A percentile compares a stretch with the other conserved stretches of the same genome.
Conservation (phyloP, 2,113 vertebrate genomes). For the Mormoops blainvillei region DNA sequence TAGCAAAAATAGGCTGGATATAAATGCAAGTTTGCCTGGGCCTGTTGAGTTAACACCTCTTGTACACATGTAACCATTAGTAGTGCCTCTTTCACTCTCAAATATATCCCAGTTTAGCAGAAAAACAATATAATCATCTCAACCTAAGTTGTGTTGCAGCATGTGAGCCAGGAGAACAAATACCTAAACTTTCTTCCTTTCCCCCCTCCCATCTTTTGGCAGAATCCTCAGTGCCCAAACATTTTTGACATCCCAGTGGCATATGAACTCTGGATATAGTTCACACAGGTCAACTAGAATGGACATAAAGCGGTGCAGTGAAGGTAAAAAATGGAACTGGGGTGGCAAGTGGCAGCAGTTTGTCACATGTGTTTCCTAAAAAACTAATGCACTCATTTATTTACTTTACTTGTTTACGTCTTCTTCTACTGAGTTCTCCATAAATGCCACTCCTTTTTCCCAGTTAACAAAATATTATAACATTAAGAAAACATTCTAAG, state of each 20-base stretch:
- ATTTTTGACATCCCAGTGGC: not conserved
- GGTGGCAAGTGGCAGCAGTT: not conserved
- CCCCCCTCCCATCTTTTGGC: not conserved
- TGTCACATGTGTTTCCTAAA: not conserved
- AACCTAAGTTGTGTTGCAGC: not conserved
- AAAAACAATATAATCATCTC: not conserved
- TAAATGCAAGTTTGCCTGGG: not conserved
- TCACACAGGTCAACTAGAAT: not conserved
- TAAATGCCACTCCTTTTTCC: not conserved
- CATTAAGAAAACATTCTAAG: too few relatives aligned
- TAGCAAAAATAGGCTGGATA: not conserved
- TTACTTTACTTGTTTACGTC: not conserved
- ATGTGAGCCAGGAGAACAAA: not conserved
- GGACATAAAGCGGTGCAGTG: not conserved
- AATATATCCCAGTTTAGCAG: not conserved
- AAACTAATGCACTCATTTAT: not conserved
- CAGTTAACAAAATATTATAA: not conserved
- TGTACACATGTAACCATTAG: not conserved
- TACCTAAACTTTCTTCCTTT: not conserved
- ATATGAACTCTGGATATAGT: not conserved
- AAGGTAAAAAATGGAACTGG: not conserved
- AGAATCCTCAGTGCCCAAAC: not conserved
- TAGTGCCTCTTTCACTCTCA: not conserved
- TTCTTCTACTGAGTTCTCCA: not conserved
- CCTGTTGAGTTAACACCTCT: not conserved